A percentile compares a stretch with the other conserved stretches of the same genome.
These are phyloP conservation scores for Hemithea aestivaria DNA, from an alignment of 2,888 invertebrate species.

Conservation along the genomic window DNA sequence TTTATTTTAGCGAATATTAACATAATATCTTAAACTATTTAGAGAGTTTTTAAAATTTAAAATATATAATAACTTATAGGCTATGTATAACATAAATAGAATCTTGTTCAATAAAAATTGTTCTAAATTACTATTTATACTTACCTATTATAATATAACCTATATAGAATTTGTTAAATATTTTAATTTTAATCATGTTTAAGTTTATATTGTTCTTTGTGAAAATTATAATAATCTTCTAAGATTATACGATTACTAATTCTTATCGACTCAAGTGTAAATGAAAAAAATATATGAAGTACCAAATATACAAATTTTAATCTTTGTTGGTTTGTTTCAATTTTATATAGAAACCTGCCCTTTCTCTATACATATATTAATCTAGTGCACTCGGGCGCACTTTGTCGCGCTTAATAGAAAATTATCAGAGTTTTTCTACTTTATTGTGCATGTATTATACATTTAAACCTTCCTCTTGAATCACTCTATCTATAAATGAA, in stretches of 20 bases:
- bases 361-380: too few species aligned
- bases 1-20: slow-evolving; percentile 42
- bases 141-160: slow-evolving; percentile 44
- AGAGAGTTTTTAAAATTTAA: slow-evolving; percentile 43
- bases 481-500: too few species aligned
- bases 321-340: slow-evolving; percentile 47
- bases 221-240: slow-evolving; percentile 52
- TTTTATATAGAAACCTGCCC: too few species aligned
- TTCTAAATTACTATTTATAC: slow-evolving; percentile 61
- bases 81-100: slow-evolving; percentile 56
- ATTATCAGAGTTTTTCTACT: too few species aligned
- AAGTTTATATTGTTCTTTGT: slow-evolving; percentile 66
- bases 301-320: slow-evolving; percentile 80
- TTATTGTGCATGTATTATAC: too few species aligned
- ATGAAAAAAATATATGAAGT: slow-evolving; percentile 77
- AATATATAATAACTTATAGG: slow-evolving; percentile 46
- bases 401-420: too few species aligned
- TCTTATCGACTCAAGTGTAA: slow-evolving; percentile 75
- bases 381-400: too few species aligned
- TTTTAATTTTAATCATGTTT: slow-evolving; percentile 59
- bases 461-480: too few species aligned
- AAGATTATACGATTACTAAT: slow-evolving; percentile 67
- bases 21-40: slow-evolving; percentile 28
- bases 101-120: slow-evolving; percentile 73
- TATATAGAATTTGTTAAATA: slow-evolving; percentile 68